A percentile compares a stretch with the other conserved stretches of the same genome.
These are phyloP conservation scores for Pteruthius melanotis DNA, from an alignment of 2,113 vertebrate genomes.

Conservation along the genomic window DNA sequence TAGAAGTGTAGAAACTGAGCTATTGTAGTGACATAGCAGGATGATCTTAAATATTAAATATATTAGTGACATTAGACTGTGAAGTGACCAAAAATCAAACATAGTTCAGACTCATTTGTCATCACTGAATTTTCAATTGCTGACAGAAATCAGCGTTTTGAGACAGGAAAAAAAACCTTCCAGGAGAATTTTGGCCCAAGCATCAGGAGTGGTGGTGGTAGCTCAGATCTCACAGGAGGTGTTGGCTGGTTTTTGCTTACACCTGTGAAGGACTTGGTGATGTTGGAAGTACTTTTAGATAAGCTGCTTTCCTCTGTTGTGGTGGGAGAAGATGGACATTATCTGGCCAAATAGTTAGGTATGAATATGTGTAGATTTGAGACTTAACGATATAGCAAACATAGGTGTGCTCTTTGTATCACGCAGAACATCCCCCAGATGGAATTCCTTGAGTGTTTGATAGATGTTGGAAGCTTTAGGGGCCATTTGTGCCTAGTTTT, in stretches of 20 bases:
- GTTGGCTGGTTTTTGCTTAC: constrained; percentile 18
- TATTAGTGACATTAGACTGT: constrained; percentile 1
- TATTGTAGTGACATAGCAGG: background rate
- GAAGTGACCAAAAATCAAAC: background rate
- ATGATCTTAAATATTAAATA: constrained; percentile 3
- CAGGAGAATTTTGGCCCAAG: background rate
- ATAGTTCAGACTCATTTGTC: background rate
- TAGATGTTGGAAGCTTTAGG: constrained; percentile 45
- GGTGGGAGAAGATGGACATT: constrained; percentile 35
- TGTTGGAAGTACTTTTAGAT: constrained; percentile 21
- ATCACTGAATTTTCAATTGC: background rate
- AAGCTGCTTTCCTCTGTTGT: constrained; percentile 53
- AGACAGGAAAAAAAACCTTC: background rate
- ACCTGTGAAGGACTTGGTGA: constrained; percentile 20
- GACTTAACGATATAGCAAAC: constrained; percentile 50
- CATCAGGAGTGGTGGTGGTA: background rate
- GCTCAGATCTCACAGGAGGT: background rate
- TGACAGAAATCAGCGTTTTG: background rate
- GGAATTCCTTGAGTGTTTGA: constrained; percentile 26
- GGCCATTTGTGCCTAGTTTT: constrained; percentile 49
- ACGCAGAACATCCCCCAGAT: constrained; percentile 43
- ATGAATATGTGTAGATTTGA: constrained; percentile 44
- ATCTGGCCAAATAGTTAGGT: constrained; percentile 55
- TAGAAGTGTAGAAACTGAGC: background rate
- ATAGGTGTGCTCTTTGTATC: constrained; percentile 56